Evolutionary conservation across 1,140 invertebrate species (phyloP).

Genomic region (Belonocnema kinseyi): DNA sequence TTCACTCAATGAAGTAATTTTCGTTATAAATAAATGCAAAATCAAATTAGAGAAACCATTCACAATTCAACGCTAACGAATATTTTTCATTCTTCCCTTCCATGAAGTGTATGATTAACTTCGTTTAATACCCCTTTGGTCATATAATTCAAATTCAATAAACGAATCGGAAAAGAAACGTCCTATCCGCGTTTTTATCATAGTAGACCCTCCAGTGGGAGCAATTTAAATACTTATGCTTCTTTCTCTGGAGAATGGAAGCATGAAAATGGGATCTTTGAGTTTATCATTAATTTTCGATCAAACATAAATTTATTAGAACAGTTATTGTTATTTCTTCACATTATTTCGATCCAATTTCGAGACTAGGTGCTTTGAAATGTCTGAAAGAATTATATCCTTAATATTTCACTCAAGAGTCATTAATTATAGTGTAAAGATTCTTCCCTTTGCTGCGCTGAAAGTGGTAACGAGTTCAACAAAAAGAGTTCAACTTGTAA

Average conservation of each 20-base stretch:
- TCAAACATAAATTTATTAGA: neutral
- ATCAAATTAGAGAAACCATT: neutral
- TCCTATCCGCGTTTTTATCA: neutral
- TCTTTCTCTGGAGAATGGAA: neutral
- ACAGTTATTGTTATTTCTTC: neutral
- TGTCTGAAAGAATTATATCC: conserved; percentile 14
- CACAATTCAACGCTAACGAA: neutral
- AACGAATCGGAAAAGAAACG: neutral
- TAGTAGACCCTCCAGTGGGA: neutral
- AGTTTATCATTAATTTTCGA: neutral
- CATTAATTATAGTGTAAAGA: neutral
- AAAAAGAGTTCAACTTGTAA: neutral
- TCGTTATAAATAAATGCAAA: no score
- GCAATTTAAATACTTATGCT: neutral
- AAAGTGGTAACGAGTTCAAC: neutral
- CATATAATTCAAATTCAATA: conserved; percentile 11
- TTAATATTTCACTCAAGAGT: neutral
- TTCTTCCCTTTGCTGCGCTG: neutral
- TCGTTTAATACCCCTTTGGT: neutral
- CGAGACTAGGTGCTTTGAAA: neutral
- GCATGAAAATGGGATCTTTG: neutral
- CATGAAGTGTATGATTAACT: neutral
- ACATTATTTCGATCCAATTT: neutral
- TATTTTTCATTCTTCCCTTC: conserved; percentile 2
- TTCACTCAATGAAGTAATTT: no score